phyloP scores from a whole-genome alignment of 2,113 vertebrate genomes.

The Herpailurus yagouaroundi region DNA sequence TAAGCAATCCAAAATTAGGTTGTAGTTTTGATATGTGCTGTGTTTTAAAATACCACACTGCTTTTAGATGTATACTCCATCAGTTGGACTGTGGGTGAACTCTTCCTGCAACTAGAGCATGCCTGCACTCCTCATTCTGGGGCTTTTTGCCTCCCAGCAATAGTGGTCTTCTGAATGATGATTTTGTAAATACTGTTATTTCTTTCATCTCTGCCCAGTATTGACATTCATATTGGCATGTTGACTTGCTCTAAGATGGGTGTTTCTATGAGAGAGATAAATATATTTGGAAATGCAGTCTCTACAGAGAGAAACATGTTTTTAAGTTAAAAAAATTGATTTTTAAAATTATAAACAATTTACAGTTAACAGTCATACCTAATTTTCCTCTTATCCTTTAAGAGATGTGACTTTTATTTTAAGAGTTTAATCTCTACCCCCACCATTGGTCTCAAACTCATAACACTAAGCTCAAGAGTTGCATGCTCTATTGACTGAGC shows the following conservation, averaged over 20 bases:
- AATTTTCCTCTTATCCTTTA: constrained; percentile 25
- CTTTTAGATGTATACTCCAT: neutral
- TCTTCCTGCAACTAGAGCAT: accelerated
- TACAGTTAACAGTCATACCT: constrained; percentile 20
- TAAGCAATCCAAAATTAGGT: neutral
- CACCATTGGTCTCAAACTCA: neutral
- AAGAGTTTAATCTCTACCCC: neutral
- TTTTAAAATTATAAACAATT: constrained; percentile 23
- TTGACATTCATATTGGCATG: neutral
- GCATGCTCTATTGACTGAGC: neutral
- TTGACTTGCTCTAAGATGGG: constrained; percentile 12
- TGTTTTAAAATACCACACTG: neutral
- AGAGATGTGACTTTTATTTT: neutral
- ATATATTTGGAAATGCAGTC: constrained; percentile 43
- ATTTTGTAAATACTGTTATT: neutral
- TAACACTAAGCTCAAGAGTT: neutral
- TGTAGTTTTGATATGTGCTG: neutral
- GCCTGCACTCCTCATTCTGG: neutral
- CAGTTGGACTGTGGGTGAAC: neutral
- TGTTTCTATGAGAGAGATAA: constrained; percentile 58
- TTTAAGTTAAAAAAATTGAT: neutral
- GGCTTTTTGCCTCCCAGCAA: neutral
- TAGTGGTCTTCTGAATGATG: neutral
- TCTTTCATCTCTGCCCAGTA: neutral
- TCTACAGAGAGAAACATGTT: neutral